Conservation (phyloP, 2,797 vertebrate genomes). For the Anniella stebbinsi region DNA sequence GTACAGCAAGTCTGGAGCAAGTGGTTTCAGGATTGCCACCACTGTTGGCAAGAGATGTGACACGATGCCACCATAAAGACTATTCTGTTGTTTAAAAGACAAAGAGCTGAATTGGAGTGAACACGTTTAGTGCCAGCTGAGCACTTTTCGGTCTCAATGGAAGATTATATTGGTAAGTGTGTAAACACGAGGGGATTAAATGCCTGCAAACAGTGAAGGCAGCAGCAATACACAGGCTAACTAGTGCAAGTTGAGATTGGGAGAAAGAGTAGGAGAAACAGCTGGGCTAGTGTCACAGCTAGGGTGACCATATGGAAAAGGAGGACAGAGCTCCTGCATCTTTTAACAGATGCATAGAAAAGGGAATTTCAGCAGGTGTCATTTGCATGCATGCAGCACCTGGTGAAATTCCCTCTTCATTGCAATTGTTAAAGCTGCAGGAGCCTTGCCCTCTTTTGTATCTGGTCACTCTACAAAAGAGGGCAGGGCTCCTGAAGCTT, state of each 20-base stretch:
- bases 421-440: too few relatives aligned
- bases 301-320: too few relatives aligned
- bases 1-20: not conserved
- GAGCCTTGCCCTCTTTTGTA: too few relatives aligned
- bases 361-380: too few relatives aligned
- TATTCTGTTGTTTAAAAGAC: constrained; percentile 47
- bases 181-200: constrained; percentile 20
- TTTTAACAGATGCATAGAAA: too few relatives aligned
- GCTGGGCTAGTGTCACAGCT: not conserved
- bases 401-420: too few relatives aligned
- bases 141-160: constrained; percentile 8
- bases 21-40: not conserved
- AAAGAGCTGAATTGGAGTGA: constrained; percentile 33
- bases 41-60: constrained; percentile 24
- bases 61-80: not conserved
- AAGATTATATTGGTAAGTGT: constrained; percentile 32
- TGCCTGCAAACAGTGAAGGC: not conserved
- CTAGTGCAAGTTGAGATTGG: not conserved
- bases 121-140: not conserved
- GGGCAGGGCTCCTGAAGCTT: too few relatives aligned
- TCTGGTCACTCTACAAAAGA: too few relatives aligned
- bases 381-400: too few relatives aligned
- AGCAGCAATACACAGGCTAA: not conserved
- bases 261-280: too few relatives aligned
- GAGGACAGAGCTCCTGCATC: too few relatives aligned